Conservation (phyloP, 2,113 vertebrate species). For the Sterna hirundo region DNA sequence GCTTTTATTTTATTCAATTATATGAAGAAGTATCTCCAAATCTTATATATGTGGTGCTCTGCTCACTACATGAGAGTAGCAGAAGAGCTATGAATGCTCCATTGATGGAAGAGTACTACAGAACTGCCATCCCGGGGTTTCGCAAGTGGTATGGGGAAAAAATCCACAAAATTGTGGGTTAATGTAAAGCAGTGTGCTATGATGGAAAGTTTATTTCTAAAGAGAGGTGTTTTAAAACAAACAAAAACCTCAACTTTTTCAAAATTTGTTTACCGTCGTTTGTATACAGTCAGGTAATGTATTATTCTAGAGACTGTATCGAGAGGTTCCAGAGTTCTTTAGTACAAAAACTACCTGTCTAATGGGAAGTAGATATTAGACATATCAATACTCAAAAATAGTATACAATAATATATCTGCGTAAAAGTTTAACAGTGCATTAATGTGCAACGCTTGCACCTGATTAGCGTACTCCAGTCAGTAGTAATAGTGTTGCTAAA, state of each 20-base stretch:
- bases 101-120: not conserved
- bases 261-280: not conserved
- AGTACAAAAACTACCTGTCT: not conserved
- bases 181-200: not conserved
- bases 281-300: not conserved
- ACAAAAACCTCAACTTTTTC: not conserved
- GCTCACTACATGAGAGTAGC: rapidly evolving
- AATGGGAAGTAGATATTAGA: not conserved
- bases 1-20: not conserved
- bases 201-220: not conserved
- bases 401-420: not conserved
- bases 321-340: not conserved
- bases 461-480: not conserved
- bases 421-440: not conserved
- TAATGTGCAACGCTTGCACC: not conserved
- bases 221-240: not conserved
- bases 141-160: not conserved
- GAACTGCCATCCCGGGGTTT: not conserved
- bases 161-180: not conserved
- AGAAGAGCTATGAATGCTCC: not conserved
- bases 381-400: not conserved
- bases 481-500: not conserved
- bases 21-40: not conserved
- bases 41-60: not conserved
- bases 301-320: not conserved